Evolutionary conservation across 2,888 invertebrate species (phyloP).

Genomic region (Sympetrum striolatum): DNA sequence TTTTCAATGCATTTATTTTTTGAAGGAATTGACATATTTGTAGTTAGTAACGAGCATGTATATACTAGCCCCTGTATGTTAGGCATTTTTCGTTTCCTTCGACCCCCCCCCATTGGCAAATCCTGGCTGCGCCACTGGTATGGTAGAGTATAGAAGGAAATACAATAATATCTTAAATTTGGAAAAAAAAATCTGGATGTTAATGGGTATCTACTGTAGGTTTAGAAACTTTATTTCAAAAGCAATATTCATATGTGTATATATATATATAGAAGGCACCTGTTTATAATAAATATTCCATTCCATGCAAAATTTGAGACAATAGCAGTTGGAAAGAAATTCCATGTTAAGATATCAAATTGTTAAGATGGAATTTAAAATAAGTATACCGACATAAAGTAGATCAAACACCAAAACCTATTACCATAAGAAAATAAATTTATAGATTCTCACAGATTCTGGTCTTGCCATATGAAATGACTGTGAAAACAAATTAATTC

Average conservation of each 20-base stretch:
- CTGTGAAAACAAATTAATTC: not conserved
- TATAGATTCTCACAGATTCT: not conserved
- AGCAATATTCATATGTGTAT: not conserved
- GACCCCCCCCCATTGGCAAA: too few species aligned
- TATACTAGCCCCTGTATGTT: too few species aligned
- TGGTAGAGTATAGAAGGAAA: too few species aligned
- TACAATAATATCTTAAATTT: too few species aligned
- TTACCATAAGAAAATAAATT: not conserved
- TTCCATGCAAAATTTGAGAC: not conserved
- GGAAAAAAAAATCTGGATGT: too few species aligned
- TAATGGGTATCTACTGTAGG: too few species aligned
- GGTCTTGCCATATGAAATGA: not conserved
- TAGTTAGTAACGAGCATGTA: too few species aligned
- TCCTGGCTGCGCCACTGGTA: too few species aligned
- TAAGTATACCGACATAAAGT: not conserved
- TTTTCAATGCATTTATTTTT: too few species aligned
- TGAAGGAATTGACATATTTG: too few species aligned
- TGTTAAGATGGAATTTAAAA: not conserved
- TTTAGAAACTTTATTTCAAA: not conserved
- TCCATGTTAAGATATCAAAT: not conserved
- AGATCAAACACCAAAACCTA: not conserved
- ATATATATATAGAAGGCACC: not conserved
- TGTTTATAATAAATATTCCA: not conserved
- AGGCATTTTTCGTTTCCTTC: too few species aligned
- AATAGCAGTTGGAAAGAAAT: not conserved